A percentile compares a stretch with the other conserved stretches of the same genome.
Evolutionary conservation across 2,797 vertebrate genomes (phyloP).

Genomic region (Vespertilio murinus): DNA sequence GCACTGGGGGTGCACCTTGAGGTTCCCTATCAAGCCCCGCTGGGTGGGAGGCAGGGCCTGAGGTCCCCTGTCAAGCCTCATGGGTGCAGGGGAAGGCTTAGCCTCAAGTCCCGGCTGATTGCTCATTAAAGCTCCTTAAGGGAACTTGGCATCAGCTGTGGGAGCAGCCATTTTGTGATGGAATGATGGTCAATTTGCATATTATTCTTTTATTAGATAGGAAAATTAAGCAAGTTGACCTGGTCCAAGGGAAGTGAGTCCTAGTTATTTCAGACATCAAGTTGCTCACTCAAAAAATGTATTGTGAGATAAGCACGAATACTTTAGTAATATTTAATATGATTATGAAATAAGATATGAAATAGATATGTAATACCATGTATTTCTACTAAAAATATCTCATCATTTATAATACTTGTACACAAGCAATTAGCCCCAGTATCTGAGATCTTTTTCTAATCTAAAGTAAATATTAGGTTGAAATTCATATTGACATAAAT

Average conservation of each 20-base stretch:
- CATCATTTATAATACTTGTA: neutral
- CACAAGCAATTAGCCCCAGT: neutral
- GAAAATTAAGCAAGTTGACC: neutral
- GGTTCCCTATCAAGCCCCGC: too few relatives aligned
- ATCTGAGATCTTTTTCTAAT: neutral
- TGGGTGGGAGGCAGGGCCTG: too few relatives aligned
- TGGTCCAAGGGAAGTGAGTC: neutral
- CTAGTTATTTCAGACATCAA: neutral
- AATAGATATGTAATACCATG: neutral
- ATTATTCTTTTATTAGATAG: too few relatives aligned
- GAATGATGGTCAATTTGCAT: too few relatives aligned
- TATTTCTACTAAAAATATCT: neutral
- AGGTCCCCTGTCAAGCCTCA: too few relatives aligned
- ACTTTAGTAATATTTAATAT: neutral
- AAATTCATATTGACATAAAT: slow-evolving; percentile 4
- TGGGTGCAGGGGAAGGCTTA: too few relatives aligned
- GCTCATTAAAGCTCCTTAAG: too few relatives aligned
- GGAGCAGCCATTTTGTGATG: too few relatives aligned
- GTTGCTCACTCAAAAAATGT: neutral
- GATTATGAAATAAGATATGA: neutral
- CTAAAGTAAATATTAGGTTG: neutral
- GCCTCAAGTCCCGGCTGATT: too few relatives aligned
- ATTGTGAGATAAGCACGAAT: neutral
- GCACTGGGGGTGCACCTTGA: too few relatives aligned
- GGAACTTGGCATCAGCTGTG: too few relatives aligned